Conservation (phyloP, 1,140 invertebrate genomes). For the Brevipalpus yothersi region DNA sequence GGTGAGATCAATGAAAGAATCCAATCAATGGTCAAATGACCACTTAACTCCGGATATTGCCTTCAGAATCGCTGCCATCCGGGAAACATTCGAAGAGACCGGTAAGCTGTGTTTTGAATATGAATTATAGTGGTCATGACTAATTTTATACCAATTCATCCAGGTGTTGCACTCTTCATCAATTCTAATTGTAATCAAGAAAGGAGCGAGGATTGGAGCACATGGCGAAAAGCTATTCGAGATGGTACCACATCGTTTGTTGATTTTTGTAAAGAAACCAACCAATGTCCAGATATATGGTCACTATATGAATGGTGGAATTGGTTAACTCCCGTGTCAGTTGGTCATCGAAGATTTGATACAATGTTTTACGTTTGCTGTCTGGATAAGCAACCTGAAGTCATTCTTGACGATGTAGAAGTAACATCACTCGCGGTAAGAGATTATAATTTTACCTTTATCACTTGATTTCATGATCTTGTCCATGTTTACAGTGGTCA, state of each 20-base stretch:
- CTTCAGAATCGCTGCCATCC: slow-evolving; percentile 51
- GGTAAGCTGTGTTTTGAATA: too few relatives aligned
- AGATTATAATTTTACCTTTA: not conserved
- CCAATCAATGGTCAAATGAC: slow-evolving; percentile 3
- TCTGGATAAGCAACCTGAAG: slow-evolving; percentile 28
- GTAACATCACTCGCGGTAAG: slow-evolving; percentile 36
- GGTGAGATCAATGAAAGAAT: not conserved
- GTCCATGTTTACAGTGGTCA: slow-evolving; percentile 18
- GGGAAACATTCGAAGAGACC: slow-evolving; percentile 77
- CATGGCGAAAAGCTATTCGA: slow-evolving; percentile 41
- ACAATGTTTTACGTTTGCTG: slow-evolving; percentile 47
- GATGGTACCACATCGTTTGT: slow-evolving; percentile 41
- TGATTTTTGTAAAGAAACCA: slow-evolving; percentile 36
- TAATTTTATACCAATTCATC: not conserved
- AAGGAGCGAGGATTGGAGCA: slow-evolving; percentile 22
- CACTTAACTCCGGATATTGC: slow-evolving; percentile 35
- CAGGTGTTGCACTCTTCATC: not conserved
- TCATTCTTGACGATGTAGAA: slow-evolving; percentile 33
- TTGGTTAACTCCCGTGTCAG: slow-evolving; percentile 45
- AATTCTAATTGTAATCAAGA: not conserved
- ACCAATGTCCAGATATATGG: slow-evolving; percentile 55
- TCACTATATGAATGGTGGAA: slow-evolving; percentile 54
- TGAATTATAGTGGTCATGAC: too few relatives aligned
- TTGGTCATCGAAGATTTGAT: slow-evolving; percentile 32
- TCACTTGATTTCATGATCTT: not conserved